Percentiles rank a stretch among this genome's conserved stretches.
phyloP scores from a whole-genome alignment of 2,888 invertebrate genomes.

The Pecten maximus region DNA sequence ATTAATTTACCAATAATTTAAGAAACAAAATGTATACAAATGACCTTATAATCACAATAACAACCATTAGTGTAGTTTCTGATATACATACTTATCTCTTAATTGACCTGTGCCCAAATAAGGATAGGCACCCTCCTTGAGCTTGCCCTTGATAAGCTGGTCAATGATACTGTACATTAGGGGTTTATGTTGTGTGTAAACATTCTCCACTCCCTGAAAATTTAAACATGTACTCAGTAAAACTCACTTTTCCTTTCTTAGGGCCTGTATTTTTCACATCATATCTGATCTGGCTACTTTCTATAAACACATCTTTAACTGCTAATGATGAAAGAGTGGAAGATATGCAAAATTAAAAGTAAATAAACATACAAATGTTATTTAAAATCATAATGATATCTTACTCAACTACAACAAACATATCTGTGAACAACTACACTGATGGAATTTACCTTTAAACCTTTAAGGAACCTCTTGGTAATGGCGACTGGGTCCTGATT shows the following conservation, averaged over 20 bases:
- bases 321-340: no score
- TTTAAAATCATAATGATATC: no score
- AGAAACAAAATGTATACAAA: no score
- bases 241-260: not conserved
- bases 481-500: slow-evolving; percentile 93
- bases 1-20: no score
- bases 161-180: slow-evolving; percentile 94
- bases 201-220: slow-evolving; percentile 94
- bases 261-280: not conserved
- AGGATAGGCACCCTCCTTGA: slow-evolving; percentile 94
- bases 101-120: slow-evolving; percentile 87
- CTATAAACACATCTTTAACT: no score
- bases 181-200: slow-evolving; percentile 99
- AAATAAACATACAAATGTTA: no score
- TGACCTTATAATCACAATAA: no score
- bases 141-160: slow-evolving; percentile 93
- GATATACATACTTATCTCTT: slow-evolving; percentile 80
- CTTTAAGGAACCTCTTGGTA: slow-evolving; percentile 90
- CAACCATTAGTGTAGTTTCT: no score
- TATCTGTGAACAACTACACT: slow-evolving; percentile 80
- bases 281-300: no score
- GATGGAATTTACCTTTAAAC: slow-evolving; percentile 87
- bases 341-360: no score
- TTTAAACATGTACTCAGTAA: not conserved
- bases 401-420: no score